Conservation (phyloP, 2,888 invertebrate genomes). For the Pseudoips prasinana region DNA sequence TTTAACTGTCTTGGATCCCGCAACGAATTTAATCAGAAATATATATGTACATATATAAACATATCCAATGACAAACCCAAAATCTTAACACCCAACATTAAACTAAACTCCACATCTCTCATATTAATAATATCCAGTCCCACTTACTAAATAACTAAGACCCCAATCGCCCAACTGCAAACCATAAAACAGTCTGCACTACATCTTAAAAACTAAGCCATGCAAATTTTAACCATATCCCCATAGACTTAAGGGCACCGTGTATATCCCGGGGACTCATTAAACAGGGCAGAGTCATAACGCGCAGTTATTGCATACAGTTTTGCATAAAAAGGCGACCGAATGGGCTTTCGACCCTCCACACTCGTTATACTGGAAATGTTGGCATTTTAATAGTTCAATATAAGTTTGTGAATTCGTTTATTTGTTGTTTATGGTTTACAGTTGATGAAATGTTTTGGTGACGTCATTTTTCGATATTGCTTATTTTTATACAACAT, state of each 20-base stretch:
- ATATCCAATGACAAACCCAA: constrained; percentile 31
- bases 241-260: no score
- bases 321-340: constrained; percentile 66
- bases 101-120: constrained; percentile 21
- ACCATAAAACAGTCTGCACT: background rate
- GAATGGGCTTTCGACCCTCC: constrained; percentile 5
- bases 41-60: no score
- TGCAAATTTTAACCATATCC: no score
- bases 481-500: no score
- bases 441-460: constrained; percentile 1
- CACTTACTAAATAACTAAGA: constrained; percentile 1
- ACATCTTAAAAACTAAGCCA: no score
- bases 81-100: constrained; percentile 20
- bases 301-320: constrained; percentile 55
- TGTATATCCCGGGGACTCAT: constrained; percentile 47
- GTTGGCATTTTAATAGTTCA: constrained; percentile 64
- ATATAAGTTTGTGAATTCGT: constrained; percentile 41
- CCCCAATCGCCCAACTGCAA: constrained; percentile 1
- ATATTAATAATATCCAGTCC: background rate
- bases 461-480: constrained; percentile 8
- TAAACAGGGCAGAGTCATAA: constrained; percentile 53
- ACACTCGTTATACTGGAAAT: constrained; percentile 14
- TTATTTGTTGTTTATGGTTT: constrained; percentile 25
- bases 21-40: no score
- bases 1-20: no score